A percentile compares a stretch with the other conserved stretches of the same genome.
These are phyloP conservation scores for Cerastoderma edule DNA, from an alignment of 2,888 invertebrate species.

Conservation along the genomic window DNA sequence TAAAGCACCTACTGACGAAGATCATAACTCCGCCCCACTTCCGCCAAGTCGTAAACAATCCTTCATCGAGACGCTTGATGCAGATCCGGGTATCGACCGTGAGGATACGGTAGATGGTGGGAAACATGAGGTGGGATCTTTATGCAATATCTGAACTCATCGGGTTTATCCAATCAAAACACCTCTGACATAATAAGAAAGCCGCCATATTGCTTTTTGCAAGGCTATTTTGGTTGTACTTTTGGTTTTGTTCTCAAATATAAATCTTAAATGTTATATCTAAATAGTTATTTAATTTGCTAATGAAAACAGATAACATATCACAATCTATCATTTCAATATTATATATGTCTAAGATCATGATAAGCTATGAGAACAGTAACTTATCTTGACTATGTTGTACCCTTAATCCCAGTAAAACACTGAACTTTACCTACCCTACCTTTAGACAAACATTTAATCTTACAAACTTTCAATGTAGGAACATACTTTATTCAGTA, in stretches of 20 bases:
- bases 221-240: neutral
- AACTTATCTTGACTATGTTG: too few relatives aligned
- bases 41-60: conserved; percentile 26
- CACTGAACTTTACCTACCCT: too few relatives aligned
- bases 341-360: too few relatives aligned
- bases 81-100: too few relatives aligned
- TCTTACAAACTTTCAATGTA: neutral
- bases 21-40: conserved; percentile 29
- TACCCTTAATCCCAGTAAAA: too few relatives aligned
- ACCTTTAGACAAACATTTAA: neutral
- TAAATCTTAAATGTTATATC: too few relatives aligned
- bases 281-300: too few relatives aligned
- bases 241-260: too few relatives aligned
- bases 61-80: neutral
- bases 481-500: neutral
- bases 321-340: too few relatives aligned
- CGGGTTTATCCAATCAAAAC: neutral
- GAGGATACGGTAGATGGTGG: conserved; percentile 1
- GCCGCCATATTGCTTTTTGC: neutral
- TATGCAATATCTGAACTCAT: neutral
- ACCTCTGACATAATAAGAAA: neutral
- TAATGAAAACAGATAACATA: too few relatives aligned
- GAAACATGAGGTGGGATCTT: neutral
- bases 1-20: conserved; percentile 33
- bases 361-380: too few relatives aligned